Evolutionary conservation across 92 coral and sea anemone genomes (phyloP).

Genomic region (Heliopora coerulea): DNA sequence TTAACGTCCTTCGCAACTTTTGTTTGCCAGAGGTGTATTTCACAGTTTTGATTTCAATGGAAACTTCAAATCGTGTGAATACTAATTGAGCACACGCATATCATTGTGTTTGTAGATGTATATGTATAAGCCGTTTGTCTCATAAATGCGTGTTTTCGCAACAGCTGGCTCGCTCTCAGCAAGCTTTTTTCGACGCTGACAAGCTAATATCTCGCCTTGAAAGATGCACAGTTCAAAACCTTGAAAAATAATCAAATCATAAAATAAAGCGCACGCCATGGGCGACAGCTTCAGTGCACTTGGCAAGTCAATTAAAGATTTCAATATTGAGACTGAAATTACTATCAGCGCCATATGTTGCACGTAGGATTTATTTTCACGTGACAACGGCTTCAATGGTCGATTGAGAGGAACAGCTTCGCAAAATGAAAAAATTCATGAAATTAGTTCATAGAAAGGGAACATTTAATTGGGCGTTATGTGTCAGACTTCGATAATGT

Average conservation of each 20-base stretch:
- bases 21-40: background rate
- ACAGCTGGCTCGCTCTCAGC: slow-evolving; percentile 41
- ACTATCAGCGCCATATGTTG: slow-evolving; percentile 38
- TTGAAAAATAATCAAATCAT: slow-evolving; percentile 28
- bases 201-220: slow-evolving; percentile 13
- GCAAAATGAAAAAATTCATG: no score
- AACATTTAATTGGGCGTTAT: no score
- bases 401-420: no score
- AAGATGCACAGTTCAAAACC: slow-evolving; percentile 15
- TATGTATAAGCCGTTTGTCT: slow-evolving; percentile 23
- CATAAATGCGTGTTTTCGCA: slow-evolving; percentile 4
- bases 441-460: no score
- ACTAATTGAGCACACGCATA: slow-evolving; percentile 8
- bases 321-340: slow-evolving; percentile 2
- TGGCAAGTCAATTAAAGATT: slow-evolving; percentile 31
- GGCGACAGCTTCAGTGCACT: slow-evolving; percentile 26
- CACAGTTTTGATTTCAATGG: slow-evolving; percentile 34
- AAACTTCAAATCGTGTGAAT: slow-evolving; percentile 1
- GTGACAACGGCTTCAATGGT: no score
- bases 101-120: background rate
- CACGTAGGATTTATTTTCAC: no score
- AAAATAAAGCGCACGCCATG: slow-evolving; percentile 36
- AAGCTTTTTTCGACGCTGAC: background rate
- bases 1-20: slow-evolving; percentile 27
- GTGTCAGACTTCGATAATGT: no score